These are phyloP conservation scores for Lasioglossum vierecki DNA, from an alignment of 2,888 invertebrate species.

Conservation along the genomic window DNA sequence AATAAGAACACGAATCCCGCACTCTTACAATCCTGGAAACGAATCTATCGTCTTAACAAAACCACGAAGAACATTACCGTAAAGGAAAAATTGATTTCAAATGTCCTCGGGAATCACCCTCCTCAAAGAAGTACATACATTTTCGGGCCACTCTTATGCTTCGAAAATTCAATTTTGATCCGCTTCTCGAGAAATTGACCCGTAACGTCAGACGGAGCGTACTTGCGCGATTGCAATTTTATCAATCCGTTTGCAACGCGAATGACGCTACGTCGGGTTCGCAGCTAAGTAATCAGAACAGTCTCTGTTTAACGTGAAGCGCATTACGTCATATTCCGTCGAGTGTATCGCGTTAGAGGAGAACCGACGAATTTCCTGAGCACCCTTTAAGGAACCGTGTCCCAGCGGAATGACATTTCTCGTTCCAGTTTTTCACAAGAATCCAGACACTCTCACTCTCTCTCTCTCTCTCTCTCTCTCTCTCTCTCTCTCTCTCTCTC, in stretches of 20 bases:
- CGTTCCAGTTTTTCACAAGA: conserved; percentile 40
- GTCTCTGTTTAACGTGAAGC: neutral
- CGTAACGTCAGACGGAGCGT: neutral
- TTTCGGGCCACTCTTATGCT: too few relatives aligned
- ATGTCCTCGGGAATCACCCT: too few relatives aligned
- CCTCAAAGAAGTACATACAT: too few relatives aligned
- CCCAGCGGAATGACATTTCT: conserved; percentile 27
- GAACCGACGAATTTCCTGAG: neutral
- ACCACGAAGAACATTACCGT: too few relatives aligned
- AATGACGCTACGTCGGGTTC: neutral
- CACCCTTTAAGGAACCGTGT: conserved; percentile 27
- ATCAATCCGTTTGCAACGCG: neutral
- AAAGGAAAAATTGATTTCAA: too few relatives aligned
- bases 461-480: neutral
- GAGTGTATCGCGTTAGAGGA: neutral
- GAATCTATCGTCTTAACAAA: neutral
- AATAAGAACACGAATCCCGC: too few relatives aligned
- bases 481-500: neutral
- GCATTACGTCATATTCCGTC: neutral
- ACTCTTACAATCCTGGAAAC: too few relatives aligned
- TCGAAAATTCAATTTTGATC: too few relatives aligned
- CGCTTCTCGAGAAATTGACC: too few relatives aligned
- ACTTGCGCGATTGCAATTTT: neutral
- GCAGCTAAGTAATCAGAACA: neutral
- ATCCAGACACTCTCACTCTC: conserved; percentile 32